Base-by-base conservation (phyloP, 2,113 vertebrate species). In the Heterotis niloticus region DNA sequence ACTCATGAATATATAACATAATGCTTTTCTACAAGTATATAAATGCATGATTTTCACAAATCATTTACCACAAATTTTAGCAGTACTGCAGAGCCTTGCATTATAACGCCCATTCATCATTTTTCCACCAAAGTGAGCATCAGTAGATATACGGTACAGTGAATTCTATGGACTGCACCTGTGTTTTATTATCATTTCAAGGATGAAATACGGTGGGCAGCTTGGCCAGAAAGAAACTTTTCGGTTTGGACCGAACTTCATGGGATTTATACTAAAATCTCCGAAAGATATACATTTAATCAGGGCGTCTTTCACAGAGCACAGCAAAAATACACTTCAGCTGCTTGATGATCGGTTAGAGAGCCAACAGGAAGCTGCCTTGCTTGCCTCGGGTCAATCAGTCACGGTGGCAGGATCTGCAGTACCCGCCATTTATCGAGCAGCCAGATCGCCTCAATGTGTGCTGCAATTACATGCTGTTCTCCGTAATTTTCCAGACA, bases 391-490 rank as follows among this genome's bases (percentile, higher is more conserved):
- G 0, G 51, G 64, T 54, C 62, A 78, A 78, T 66, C 76, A 68
- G 62, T 20, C 62, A 51, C 60, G 24, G 11, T 10, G 73, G 56
- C 12, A 52, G 51, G 51, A 59, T 75, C 74, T 10, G 20, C 56
- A 10, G 56, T 10, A 76, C 59, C 12, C 11, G 34, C 75, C 59
- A 20, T 9, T 28, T 26, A 23, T 16, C 20, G 64, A 54, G 13
- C 10, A 16, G n/a, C 73, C 13, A 67, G 13, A 52, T 60, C n/a
- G n/a, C 28, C 54, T 10, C 11, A 34, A 52, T 12, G 18, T 62
- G 56, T 20, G 29, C 51, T n/a, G 14, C 66, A 70, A 60, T 70
- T 80, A 77, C 20, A 67, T 64, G 69, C 64, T 64, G 51, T 70
- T 69, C n/a, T 34, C 9, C 10, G 20, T 44, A 67, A 69, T 52